Base-by-base conservation (phyloP, 2,113 vertebrate species). In the Turdus rufiventris region DNA sequence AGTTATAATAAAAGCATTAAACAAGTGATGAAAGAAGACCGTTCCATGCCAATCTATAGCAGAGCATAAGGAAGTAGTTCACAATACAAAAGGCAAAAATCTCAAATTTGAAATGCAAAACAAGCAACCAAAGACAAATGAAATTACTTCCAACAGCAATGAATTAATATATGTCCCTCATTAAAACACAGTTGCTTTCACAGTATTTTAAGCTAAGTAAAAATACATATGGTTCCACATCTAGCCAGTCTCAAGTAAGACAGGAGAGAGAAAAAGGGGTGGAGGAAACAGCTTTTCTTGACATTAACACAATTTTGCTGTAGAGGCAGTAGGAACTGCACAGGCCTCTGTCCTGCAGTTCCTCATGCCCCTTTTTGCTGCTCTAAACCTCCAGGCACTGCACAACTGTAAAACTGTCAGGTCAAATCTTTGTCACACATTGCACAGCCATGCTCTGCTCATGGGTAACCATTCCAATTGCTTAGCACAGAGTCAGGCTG, bases 391-490 rank as follows among this genome's bases (percentile, higher is more conserved):
- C 65, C 57, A 56, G 63, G 50, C 54, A 65, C 79, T 91, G 77
- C 48, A 36, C 36, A 18, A 96, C 91, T 91, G 72, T 91, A 95
- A 89, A 96, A 76, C 96, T 98, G 97, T 98, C 98, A 97, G 94
- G 85, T 97, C 96, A 93, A 94, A 98, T 98, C 79, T 15, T 70
- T 85, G 87, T 98, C 98, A 97, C 68, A 33, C n/a, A 28, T 23
- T 80, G 29, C 4, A 2, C 3, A 1, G 68, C 79, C 26, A 14
- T 15, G 80, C 53, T 85, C 82, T 87, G 82, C 50, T 75, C 89
- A 65, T 12, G 28, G 75, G 53, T 81, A 60, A 76, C 92, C 71
- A 29, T 60, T 92, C 79, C 85, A 42, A 92, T 89, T 94, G 91
- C 92, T 53, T 58, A 91, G 88, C 90, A 56, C 80, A 88, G 58